phyloP scores from a whole-genome alignment of 2,888 invertebrate species.

The Stenichneumon culpator region DNA sequence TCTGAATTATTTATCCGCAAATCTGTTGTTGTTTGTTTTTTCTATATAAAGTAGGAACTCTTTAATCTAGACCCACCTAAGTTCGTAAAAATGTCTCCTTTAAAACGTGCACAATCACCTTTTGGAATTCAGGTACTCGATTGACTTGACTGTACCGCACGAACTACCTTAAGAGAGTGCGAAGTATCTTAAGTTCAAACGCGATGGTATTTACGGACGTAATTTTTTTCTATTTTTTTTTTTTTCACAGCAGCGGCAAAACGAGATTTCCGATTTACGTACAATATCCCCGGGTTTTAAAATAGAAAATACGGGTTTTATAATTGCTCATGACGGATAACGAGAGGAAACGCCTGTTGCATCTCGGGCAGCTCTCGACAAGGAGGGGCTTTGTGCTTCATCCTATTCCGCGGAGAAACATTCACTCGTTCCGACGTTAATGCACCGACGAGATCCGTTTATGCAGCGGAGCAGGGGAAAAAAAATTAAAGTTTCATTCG shows the following conservation, averaged over 20 bases:
- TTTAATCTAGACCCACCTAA: too few relatives aligned
- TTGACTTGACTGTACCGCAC: too few relatives aligned
- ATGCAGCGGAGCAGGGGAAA: slow-evolving; percentile 1
- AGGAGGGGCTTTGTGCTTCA: not conserved
- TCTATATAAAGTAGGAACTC: too few relatives aligned
- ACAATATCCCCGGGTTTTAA: slow-evolving; percentile 43
- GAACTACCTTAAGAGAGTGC: not conserved
- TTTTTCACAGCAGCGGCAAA: not conserved
- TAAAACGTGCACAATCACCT: too few relatives aligned
- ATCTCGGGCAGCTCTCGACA: slow-evolving; percentile 45
- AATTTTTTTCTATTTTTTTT: not conserved
- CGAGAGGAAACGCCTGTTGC: slow-evolving; percentile 65
- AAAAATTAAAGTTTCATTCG: slow-evolving; percentile 27
- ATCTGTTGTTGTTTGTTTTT: too few relatives aligned
- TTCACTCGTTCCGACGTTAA: slow-evolving; percentile 44
- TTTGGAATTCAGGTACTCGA: not conserved
- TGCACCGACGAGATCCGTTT: slow-evolving; percentile 16
- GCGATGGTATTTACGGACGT: not conserved
- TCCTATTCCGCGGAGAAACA: not conserved
- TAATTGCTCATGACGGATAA: slow-evolving; percentile 63
- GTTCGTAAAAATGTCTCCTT: too few relatives aligned
- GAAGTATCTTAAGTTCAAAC: not conserved
- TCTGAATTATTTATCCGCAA: too few relatives aligned
- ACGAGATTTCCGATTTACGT: slow-evolving; percentile 41
- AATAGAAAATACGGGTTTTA: slow-evolving; percentile 48